Base-by-base conservation (phyloP, 2,888 invertebrate species). In the Dolomedes plantarius region DNA sequence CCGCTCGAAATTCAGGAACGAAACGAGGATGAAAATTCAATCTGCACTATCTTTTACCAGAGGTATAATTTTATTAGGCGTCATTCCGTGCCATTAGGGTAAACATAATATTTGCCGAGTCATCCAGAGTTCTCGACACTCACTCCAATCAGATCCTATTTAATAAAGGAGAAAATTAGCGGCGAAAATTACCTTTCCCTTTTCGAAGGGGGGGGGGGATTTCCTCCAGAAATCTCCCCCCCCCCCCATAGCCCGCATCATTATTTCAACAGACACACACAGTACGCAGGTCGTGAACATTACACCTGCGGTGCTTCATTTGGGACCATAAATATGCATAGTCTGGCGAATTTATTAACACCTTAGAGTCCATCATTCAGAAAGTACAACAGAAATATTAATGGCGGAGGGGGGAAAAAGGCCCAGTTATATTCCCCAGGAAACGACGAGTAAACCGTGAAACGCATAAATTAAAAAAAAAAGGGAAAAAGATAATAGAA, bases 371-470 rank as follows among this genome's bases (percentile, higher is more conserved):
- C 16, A 11, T 13, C 6, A 16, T 13, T 46, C 46, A 46, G n/a
- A n/a, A 46, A 46, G 16, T 9, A 46, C 46, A 46, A 46, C 46
- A 46, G 46, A 46, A 46, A 46, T 46, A 46, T 46, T 46, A 46
- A 46, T 46, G n/a, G n/a, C n/a, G n/a, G n/a, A n/a, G n/a, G n/a
- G 46, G 6, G 46, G 2, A n/a, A 46, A 46, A 16, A 11, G 9
- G 6, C 2, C 5, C 9, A 16, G 46, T 46, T 46, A 46, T 46
- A n/a, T 16, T 46, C n/a, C 46, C n/a, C 9, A 2, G 13, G 46
- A n/a, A n/a, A 2, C n/a, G 11, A 5, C 2, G 16, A n/a, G n/a
- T 13, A 13, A 11, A 46, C n/a, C n/a, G 16, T 2, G n/a, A 46
- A 16, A n/a, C 2, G 46, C 16, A 46, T 16, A 46, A 46, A 46